A percentile compares a stretch with the other conserved stretches of the same genome.
Evolutionary conservation across 2,113 vertebrate genomes (phyloP).

Genomic region (Bambusicola thoracicus): DNA sequence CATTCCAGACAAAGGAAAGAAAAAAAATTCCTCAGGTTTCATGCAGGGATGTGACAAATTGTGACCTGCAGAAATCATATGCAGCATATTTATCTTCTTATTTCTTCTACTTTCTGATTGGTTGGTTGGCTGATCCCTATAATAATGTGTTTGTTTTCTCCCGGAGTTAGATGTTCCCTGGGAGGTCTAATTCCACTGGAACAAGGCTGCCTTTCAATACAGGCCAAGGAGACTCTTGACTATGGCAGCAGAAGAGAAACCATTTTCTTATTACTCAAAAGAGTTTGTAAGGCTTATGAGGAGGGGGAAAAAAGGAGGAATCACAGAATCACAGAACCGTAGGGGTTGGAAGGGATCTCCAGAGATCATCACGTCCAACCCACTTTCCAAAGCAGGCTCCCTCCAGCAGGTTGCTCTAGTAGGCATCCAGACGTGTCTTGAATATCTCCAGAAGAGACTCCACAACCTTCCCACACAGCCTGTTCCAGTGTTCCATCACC

Average conservation of each 20-base stretch:
- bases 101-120: background rate
- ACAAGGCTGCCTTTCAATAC: background rate
- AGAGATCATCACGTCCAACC: no score
- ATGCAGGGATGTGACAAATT: background rate
- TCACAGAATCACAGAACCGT: no score
- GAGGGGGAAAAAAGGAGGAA: no score
- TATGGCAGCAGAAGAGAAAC: background rate
- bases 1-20: background rate
- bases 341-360: no score
- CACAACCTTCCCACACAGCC: no score
- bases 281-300: background rate
- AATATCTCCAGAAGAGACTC: no score
- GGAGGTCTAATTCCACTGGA: background rate
- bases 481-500: no score
- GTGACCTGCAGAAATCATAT: background rate
- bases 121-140: background rate
- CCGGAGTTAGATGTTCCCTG: background rate
- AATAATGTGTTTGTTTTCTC: background rate
- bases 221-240: background rate
- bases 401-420: no score
- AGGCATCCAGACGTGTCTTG: no score
- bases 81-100: background rate
- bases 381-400: no score
- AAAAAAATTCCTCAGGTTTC: background rate
- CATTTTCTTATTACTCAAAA: background rate